phyloP scores from a whole-genome alignment of 2,113 vertebrate genomes.

The Ramphastos sulfuratus region DNA sequence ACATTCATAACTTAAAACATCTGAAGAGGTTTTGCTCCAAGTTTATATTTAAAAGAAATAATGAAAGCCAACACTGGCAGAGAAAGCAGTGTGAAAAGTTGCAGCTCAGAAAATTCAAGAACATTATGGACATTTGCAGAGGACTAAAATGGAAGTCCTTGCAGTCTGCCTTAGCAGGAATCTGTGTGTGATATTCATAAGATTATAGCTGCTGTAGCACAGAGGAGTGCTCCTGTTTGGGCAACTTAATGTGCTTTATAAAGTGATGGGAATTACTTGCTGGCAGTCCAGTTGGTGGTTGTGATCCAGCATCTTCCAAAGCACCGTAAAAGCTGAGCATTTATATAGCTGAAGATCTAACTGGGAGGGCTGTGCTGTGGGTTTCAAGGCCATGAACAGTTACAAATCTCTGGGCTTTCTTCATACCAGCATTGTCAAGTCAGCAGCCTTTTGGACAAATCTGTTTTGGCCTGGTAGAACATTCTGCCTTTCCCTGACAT shows the following conservation, averaged over 20 bases:
- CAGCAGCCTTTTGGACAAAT: not conserved
- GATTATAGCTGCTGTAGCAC: not conserved
- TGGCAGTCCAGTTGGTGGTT: not conserved
- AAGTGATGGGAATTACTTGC: not conserved
- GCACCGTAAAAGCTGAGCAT: not conserved
- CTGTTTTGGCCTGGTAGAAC: not conserved
- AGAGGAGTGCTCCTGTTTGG: not conserved
- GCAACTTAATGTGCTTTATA: not conserved
- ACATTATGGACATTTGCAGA: constrained; percentile 35
- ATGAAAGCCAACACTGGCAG: constrained; percentile 61
- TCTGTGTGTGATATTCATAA: not conserved
- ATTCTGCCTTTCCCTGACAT: not conserved
- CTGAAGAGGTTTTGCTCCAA: constrained; percentile 53
- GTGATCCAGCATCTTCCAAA: constrained; percentile 22
- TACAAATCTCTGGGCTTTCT: constrained; percentile 1
- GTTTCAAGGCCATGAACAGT: not conserved
- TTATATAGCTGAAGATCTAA: not conserved
- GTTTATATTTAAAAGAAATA: constrained; percentile 67
- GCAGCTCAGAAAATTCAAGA: constrained; percentile 47
- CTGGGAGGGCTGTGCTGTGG: not conserved
- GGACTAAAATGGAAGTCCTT: constrained; percentile 44
- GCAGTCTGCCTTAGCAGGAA: constrained; percentile 3
- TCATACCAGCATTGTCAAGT: not conserved
- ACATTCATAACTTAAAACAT: constrained; percentile 56
- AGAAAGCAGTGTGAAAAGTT: constrained; percentile 46